Evolutionary conservation across 1,140 invertebrate species (phyloP).

Genomic region (Neotoxoptera formosana): DNA sequence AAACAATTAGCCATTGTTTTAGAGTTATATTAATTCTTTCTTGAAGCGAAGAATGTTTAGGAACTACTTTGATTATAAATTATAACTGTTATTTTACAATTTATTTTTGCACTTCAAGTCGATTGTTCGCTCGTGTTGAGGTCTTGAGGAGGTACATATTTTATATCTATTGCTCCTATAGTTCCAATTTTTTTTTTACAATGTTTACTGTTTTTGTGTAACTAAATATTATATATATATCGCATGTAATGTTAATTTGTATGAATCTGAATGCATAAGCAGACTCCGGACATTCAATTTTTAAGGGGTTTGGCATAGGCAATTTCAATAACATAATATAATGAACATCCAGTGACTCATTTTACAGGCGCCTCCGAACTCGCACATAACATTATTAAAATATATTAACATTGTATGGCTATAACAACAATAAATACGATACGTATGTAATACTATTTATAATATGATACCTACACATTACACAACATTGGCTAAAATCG

Average conservation of each 20-base stretch:
- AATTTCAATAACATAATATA: not conserved
- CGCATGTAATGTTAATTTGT: too few species aligned
- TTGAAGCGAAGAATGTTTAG: not conserved
- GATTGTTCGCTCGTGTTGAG: not conserved
- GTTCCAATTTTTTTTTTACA: not conserved
- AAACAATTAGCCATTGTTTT: not conserved
- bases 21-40: not conserved
- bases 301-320: not conserved
- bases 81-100: slow-evolving; percentile 1
- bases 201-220: not conserved
- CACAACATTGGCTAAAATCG: not conserved
- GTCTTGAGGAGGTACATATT: not conserved
- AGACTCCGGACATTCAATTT: too few species aligned
- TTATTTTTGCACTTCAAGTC: not conserved
- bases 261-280: too few species aligned
- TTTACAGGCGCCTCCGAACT: not conserved
- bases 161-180: not conserved
- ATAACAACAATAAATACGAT: not conserved
- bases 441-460: too few species aligned
- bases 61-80: not conserved
- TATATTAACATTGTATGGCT: not conserved
- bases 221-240: too few species aligned
- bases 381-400: not conserved
- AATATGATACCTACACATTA: not conserved
- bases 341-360: not conserved